A percentile compares a stretch with the other conserved stretches of the same genome.
Evolutionary conservation across 2,888 invertebrate genomes (phyloP).

Genomic region (Cheilosia grossa): DNA sequence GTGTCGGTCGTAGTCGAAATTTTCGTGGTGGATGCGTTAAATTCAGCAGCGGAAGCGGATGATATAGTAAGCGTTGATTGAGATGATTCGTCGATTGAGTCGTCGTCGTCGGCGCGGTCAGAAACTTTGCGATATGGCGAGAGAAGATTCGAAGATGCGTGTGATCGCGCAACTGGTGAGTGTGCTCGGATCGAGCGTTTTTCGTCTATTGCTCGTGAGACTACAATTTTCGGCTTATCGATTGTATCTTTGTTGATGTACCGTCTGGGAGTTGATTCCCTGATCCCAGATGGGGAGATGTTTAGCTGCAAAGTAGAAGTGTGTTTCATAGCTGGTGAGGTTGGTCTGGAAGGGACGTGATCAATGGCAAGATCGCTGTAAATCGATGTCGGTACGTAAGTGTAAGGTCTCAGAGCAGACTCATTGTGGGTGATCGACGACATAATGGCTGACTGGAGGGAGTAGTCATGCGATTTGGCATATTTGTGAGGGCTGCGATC

Average conservation of each 20-base stretch:
- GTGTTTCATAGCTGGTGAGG: slow-evolving; percentile 41
- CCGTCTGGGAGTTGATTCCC: slow-evolving; percentile 34
- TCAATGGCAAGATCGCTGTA: slow-evolving; percentile 44
- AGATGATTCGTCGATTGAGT: slow-evolving; percentile 52
- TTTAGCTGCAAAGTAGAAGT: slow-evolving; percentile 60
- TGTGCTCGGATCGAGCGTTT: slow-evolving; percentile 10
- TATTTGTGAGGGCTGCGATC: slow-evolving; percentile 26
- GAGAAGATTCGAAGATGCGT: slow-evolving; percentile 43
- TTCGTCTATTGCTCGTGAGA: slow-evolving; percentile 46
- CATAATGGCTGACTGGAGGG: slow-evolving; percentile 34
- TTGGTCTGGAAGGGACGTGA: slow-evolving; percentile 39
- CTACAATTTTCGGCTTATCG: slow-evolving; percentile 49
- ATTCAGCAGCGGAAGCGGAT: slow-evolving; percentile 56
- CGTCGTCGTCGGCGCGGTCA: slow-evolving; percentile 39
- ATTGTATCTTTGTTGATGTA: background rate
- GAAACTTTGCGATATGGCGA: slow-evolving; percentile 59
- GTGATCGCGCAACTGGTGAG: slow-evolving; percentile 31
- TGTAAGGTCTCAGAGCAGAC: slow-evolving; percentile 64
- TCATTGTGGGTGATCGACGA: slow-evolving; percentile 68
- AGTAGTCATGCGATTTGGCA: slow-evolving; percentile 18
- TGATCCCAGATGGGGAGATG: slow-evolving; percentile 58
- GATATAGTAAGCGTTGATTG: slow-evolving; percentile 65
- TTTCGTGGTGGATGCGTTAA: slow-evolving; percentile 34
- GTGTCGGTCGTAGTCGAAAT: slow-evolving; percentile 14
- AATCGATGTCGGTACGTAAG: slow-evolving; percentile 45